Conservation (phyloP, 2,113 vertebrate species). For the Pseudorectes ferrugineus region DNA sequence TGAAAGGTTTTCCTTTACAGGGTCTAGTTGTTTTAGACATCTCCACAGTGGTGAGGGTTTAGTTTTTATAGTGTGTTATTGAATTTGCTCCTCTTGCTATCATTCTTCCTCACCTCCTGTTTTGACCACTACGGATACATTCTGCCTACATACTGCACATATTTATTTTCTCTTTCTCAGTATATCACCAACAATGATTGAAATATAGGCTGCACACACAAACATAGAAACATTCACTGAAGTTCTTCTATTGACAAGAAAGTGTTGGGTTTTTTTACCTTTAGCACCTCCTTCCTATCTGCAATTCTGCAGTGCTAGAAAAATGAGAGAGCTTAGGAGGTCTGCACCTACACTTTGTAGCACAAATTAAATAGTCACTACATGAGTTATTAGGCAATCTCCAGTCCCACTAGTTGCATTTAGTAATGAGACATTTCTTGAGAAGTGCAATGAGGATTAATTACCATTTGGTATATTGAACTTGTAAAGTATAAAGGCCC, state of each 20-base stretch:
- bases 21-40: neutral
- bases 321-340: neutral
- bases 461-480: conserved; percentile 26
- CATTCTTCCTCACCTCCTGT: neutral
- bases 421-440: neutral
- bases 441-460: neutral
- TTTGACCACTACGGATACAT: neutral
- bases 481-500: neutral
- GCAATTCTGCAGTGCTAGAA: neutral
- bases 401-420: neutral
- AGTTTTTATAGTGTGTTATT: neutral
- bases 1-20: neutral
- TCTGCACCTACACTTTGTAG: neutral
- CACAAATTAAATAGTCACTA: neutral
- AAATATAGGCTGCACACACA: neutral
- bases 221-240: neutral
- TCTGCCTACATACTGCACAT: neutral
- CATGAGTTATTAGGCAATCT: neutral
- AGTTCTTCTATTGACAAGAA: neutral
- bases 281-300: neutral
- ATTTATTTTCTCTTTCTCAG: conserved; percentile 32
- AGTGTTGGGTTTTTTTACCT: neutral
- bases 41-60: neutral
- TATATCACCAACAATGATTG: neutral
- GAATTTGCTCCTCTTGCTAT: neutral